Percentiles rank a stretch among this genome's conserved stretches.
These are phyloP conservation scores for Sminthurinus signatus DNA, from an alignment of 1,140 invertebrate species.

Conservation along the genomic window DNA sequence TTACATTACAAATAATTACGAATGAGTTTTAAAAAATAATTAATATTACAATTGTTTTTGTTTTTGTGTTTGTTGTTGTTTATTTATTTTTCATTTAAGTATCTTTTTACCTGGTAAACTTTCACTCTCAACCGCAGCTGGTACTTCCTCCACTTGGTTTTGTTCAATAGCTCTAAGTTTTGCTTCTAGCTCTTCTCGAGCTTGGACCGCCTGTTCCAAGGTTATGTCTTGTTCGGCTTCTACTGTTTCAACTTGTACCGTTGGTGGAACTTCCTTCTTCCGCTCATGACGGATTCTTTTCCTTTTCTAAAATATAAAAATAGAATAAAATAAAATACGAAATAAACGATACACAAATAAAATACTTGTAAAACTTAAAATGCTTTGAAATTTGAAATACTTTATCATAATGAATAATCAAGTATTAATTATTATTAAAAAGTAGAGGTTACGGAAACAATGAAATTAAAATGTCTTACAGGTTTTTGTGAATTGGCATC, in stretches of 20 bases:
- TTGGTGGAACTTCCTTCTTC: slow-evolving; percentile 14
- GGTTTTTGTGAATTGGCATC: slow-evolving; percentile 27
- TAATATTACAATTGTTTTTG: too few species aligned
- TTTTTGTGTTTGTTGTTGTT: too few species aligned
- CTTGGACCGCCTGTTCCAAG: slow-evolving; percentile 22
- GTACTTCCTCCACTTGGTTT: slow-evolving; percentile 28
- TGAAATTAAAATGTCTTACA: background rate
- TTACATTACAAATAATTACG: too few species aligned
- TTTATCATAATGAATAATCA: background rate
- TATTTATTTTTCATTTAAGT: too few species aligned
- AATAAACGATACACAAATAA: background rate
- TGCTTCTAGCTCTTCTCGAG: slow-evolving; percentile 19
- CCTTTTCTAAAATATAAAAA: slow-evolving; percentile 10
- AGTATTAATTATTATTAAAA: background rate
- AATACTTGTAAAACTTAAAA: background rate
- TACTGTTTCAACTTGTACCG: slow-evolving; percentile 28
- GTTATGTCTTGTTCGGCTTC: slow-evolving; percentile 24
- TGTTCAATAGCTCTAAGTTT: slow-evolving; percentile 13
- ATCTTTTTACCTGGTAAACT: slow-evolving; percentile 7
- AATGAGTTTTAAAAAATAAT: too few species aligned
- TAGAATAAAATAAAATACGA: background rate
- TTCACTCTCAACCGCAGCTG: slow-evolving; percentile 11
- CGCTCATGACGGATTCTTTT: slow-evolving; percentile 23
- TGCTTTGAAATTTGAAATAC: background rate
- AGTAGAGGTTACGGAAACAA: background rate